Percentiles rank a stretch among this genome's conserved stretches.
Evolutionary conservation across 2,113 vertebrate genomes (phyloP).

Genomic region (Anolis sagrei): DNA sequence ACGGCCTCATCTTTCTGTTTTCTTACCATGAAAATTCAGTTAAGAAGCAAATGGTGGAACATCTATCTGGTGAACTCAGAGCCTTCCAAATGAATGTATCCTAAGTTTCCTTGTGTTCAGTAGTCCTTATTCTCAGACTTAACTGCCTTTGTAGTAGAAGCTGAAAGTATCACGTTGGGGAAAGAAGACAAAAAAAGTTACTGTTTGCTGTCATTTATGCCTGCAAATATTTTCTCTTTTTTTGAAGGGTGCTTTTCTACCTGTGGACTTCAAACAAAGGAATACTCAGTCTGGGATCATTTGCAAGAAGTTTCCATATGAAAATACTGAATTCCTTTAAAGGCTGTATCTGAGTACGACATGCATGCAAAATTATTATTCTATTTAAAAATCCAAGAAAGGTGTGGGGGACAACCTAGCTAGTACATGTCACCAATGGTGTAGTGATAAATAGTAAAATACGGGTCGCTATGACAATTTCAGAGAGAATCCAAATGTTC

Average conservation of each 20-base stretch:
- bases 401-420: too few relatives aligned
- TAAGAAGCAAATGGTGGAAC: neutral
- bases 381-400: too few relatives aligned
- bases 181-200: neutral
- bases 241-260: neutral
- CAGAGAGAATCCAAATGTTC: too few relatives aligned
- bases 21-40: neutral
- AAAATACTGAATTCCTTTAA: neutral
- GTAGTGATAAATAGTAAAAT: too few relatives aligned
- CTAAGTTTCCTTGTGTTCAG: neutral
- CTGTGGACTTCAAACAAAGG: neutral
- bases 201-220: neutral
- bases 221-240: neutral
- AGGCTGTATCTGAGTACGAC: neutral
- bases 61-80: neutral
- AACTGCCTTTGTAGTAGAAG: too few relatives aligned
- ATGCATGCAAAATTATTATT: neutral
- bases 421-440: too few relatives aligned
- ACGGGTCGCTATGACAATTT: too few relatives aligned
- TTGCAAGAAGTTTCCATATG: conserved; percentile 5
- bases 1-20: neutral
- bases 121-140: neutral
- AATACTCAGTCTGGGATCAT: neutral
- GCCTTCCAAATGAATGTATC: neutral
- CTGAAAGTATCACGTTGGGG: neutral